phyloP scores from a whole-genome alignment of 2,888 invertebrate species.

The Dasypogon diadema region DNA sequence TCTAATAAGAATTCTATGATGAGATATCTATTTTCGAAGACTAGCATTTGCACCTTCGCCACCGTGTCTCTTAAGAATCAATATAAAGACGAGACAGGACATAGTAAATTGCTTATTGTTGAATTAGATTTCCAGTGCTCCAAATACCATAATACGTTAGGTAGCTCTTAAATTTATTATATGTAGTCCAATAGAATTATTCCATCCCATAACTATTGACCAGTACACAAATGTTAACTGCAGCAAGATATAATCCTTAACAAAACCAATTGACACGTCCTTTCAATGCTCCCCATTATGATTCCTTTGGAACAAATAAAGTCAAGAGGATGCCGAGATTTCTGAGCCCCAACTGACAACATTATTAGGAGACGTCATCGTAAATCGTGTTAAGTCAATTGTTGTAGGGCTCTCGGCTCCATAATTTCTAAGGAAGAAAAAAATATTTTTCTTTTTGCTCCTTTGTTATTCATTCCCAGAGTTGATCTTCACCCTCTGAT shows the following conservation, averaged over 20 bases:
- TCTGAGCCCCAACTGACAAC: constrained; percentile 53
- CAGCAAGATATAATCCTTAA: constrained; percentile 15
- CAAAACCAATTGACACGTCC: constrained; percentile 50
- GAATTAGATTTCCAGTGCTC: too few species aligned
- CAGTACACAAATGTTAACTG: too few species aligned
- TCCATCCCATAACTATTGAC: too few species aligned
- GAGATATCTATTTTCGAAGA: too few species aligned
- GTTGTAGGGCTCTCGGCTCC: constrained; percentile 50
- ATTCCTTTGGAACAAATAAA: background rate
- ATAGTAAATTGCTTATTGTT: too few species aligned
- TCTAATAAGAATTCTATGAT: too few species aligned
- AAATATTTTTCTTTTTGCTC: constrained; percentile 32
- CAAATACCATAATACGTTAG: too few species aligned
- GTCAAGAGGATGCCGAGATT: constrained; percentile 17
- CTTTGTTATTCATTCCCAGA: constrained; percentile 50
- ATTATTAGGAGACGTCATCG: constrained; percentile 58
- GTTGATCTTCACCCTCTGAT: constrained; percentile 51
- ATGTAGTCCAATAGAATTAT: too few species aligned
- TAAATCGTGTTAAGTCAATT: constrained; percentile 59
- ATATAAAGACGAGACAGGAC: too few species aligned
- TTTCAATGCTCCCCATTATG: constrained; percentile 11
- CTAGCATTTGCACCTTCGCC: too few species aligned
- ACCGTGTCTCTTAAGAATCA: too few species aligned
- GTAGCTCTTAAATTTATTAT: too few species aligned
- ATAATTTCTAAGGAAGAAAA: constrained; percentile 14